Percentiles rank a stretch among this genome's conserved stretches.
These are phyloP conservation scores for Sylvia atricapilla DNA, from an alignment of 2,113 vertebrate species.

Conservation along the genomic window DNA sequence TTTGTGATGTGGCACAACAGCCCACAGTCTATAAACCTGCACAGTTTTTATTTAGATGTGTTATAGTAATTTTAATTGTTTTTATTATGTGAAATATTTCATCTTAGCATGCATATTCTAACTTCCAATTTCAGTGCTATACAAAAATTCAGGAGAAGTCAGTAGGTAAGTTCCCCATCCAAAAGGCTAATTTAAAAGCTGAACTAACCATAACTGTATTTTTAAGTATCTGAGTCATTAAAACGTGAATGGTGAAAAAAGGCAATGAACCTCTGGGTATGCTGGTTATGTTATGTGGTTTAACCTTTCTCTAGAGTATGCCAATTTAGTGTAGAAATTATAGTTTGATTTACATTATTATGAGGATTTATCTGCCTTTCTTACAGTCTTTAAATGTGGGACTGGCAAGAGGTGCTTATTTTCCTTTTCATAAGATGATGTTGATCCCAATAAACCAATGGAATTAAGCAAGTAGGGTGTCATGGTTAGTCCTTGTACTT, in stretches of 20 bases:
- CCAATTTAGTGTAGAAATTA: not conserved
- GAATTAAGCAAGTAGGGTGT: not conserved
- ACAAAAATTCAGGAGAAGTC: not conserved
- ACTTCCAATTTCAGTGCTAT: not conserved
- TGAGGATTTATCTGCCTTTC: not conserved
- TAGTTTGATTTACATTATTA: not conserved
- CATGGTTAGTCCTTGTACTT: not conserved
- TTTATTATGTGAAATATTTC: not conserved
- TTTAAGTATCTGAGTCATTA: not conserved
- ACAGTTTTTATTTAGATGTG: not conserved
- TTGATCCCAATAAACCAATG: not conserved
- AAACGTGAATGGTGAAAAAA: not conserved
- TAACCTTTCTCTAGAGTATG: not conserved
- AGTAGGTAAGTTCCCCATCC: not conserved
- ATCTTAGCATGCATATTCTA: not conserved
- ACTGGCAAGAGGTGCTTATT: not conserved
- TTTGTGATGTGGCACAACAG: not conserved
- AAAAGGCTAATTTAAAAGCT: not conserved
- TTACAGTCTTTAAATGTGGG: not conserved
- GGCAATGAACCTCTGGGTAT: not conserved
- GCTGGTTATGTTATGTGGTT: not conserved
- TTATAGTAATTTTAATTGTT: not conserved
- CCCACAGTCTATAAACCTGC: not conserved
- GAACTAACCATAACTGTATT: not conserved
- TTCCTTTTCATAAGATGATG: not conserved